These are phyloP conservation scores for Pachydiplax longipennis DNA, from an alignment of 2,888 invertebrate species.

Conservation along the genomic window DNA sequence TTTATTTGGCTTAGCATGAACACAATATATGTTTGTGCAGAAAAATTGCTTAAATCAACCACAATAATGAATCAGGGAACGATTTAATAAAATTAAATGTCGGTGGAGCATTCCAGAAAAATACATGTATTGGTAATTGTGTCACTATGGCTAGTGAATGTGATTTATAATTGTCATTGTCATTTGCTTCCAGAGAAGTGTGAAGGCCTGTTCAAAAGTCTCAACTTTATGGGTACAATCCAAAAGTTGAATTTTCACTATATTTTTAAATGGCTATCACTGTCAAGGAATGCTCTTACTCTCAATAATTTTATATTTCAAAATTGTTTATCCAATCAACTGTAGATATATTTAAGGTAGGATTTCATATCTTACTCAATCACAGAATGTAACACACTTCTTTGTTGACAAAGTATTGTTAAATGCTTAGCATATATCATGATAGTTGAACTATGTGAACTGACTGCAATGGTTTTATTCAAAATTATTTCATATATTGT, in stretches of 20 bases:
- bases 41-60: background rate
- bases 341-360: background rate
- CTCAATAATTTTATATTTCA: background rate
- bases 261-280: slow-evolving; percentile 5
- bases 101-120: background rate
- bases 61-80: background rate
- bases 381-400: background rate
- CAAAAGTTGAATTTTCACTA: background rate
- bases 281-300: background rate
- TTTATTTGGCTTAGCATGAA: background rate
- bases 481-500: slow-evolving; percentile 7
- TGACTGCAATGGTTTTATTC: background rate
- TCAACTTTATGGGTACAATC: slow-evolving; percentile 23
- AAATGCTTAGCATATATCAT: slow-evolving; percentile 8
- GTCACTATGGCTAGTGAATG: background rate
- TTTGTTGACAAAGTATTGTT: background rate
- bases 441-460: slow-evolving; percentile 36
- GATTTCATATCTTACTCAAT: background rate
- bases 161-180: background rate
- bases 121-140: background rate
- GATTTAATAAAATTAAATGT: background rate
- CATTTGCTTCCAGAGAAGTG: slow-evolving; percentile 3
- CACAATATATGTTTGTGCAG: background rate
- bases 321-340: background rate
- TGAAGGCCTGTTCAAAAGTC: slow-evolving; percentile 33